Evolutionary conservation across 2,113 vertebrate species (phyloP).

Genomic region (Anoura caudifer): DNA sequence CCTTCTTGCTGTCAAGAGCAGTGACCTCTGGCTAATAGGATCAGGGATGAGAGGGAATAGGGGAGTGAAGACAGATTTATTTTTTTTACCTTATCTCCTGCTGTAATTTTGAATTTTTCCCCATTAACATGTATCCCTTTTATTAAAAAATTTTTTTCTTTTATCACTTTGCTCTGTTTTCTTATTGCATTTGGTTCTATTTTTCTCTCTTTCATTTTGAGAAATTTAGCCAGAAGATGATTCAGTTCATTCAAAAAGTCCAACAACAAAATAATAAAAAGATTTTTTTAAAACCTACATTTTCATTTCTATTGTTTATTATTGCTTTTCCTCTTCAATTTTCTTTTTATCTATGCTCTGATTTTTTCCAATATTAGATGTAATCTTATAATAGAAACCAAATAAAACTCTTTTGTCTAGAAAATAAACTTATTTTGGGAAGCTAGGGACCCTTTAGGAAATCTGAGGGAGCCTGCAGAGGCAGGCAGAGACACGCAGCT

Average conservation of each 20-base stretch:
- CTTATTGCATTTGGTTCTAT: conserved; percentile 19
- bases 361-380: conserved; percentile 3
- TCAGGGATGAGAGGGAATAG: neutral
- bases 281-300: neutral
- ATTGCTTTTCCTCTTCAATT: conserved; percentile 11
- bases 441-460: neutral
- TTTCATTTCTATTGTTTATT: neutral
- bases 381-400: conserved; percentile 32
- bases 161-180: neutral
- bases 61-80: neutral
- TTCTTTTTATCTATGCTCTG: neutral
- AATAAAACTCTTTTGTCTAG: neutral
- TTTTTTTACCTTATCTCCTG: neutral
- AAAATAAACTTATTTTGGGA: neutral
- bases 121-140: neutral
- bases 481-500: neutral
- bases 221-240: conserved; percentile 21
- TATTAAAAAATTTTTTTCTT: neutral
- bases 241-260: conserved; percentile 31
- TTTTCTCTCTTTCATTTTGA: conserved; percentile 13
- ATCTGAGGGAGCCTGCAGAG: neutral
- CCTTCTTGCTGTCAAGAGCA: neutral
- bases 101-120: neutral
- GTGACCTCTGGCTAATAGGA: neutral
- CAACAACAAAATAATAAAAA: neutral